phyloP scores from a whole-genome alignment of 2,113 vertebrate genomes.

The Odocoileus hemionus region DNA sequence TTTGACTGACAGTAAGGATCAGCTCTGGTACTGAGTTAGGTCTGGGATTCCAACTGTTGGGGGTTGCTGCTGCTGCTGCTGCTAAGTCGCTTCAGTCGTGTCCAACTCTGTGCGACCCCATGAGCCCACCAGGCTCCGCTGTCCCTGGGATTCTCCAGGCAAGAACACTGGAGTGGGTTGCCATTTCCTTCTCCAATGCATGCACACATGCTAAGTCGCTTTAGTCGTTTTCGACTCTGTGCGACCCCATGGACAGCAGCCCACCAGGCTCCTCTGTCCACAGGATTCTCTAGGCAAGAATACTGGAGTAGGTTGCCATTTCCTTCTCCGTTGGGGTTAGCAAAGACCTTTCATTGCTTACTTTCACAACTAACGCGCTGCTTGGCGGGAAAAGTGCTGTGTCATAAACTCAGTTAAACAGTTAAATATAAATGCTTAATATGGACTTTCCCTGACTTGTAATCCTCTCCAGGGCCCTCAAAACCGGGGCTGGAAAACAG shows the following conservation, averaged over 20 bases:
- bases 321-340: neutral
- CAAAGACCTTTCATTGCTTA: neutral
- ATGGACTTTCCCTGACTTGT: neutral
- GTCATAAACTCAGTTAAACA: neutral
- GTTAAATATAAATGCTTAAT: neutral
- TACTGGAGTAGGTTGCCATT: neutral
- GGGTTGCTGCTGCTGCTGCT: neutral
- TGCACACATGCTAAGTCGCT: neutral
- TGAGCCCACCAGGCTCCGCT: neutral
- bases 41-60: neutral
- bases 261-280: neutral
- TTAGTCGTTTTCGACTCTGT: neutral
- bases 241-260: neutral
- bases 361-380: neutral
- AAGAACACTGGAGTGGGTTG: neutral
- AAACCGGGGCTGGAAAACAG: neutral
- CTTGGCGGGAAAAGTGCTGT: neutral
- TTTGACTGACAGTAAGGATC: neutral
- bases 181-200: neutral
- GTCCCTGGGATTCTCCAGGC: neutral
- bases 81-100: neutral
- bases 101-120: rapidly evolving
- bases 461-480: neutral
- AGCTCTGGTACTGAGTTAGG: neutral
- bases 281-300: neutral